phyloP scores from a whole-genome alignment of 2,113 vertebrate species.

The Pelobates fuscus region DNA sequence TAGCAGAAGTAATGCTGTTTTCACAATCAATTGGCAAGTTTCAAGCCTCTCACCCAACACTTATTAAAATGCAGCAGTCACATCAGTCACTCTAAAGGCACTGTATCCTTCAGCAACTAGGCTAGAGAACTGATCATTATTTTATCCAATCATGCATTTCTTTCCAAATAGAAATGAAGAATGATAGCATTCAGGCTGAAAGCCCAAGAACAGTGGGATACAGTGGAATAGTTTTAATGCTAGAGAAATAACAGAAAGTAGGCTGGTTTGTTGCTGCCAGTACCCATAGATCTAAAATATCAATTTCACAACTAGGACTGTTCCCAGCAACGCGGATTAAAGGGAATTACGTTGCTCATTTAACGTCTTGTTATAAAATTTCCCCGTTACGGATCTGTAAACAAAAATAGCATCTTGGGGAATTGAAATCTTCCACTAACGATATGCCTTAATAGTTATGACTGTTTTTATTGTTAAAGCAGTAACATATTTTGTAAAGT shows the following conservation, averaged over 20 bases:
- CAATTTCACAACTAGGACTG: too few species aligned
- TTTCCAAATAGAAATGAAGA: constrained; percentile 16
- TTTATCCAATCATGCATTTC: constrained; percentile 32
- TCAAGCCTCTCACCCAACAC: constrained; percentile 20
- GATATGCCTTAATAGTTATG: too few species aligned
- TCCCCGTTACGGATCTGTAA: too few species aligned
- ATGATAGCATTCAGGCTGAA: constrained; percentile 4
- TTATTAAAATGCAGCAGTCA: constrained; percentile 38
- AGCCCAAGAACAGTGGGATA: constrained; percentile 16
- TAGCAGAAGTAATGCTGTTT: constrained; percentile 26
- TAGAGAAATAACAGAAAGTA: neutral
- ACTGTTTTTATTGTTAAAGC: too few species aligned
- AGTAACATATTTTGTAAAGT: too few species aligned
- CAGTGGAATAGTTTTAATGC: neutral
- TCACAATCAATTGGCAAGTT: constrained; percentile 36
- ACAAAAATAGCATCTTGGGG: too few species aligned
- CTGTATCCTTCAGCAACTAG: constrained; percentile 24
- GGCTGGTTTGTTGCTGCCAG: neutral
- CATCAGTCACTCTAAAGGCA: constrained; percentile 29
- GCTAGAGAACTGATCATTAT: constrained; percentile 30
- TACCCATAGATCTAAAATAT: too few species aligned
- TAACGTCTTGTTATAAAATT: too few species aligned
- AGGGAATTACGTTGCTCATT: too few species aligned
- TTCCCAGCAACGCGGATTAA: too few species aligned
- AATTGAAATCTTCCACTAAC: too few species aligned